Conservation (phyloP, 2,888 invertebrate species). For the Physocephala rufipes region DNA sequence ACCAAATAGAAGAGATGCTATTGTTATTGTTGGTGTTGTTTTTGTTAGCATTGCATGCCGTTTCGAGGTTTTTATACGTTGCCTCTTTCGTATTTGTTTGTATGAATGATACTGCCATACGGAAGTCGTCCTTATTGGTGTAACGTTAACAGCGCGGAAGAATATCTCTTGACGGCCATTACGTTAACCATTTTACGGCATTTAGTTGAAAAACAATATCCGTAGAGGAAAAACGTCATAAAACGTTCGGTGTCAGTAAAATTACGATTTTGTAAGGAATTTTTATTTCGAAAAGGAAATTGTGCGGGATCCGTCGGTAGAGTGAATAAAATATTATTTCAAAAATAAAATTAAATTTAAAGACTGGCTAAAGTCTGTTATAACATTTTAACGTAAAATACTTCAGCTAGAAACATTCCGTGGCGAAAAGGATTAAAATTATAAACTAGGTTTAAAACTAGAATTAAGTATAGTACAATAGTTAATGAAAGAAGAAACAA, state of each 20-base stretch:
- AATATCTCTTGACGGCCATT: conserved; percentile 29
- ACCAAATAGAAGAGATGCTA: conserved; percentile 46
- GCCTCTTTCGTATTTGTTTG: conserved; percentile 16
- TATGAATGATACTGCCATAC: conserved; percentile 32
- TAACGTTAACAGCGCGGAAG: conserved; percentile 27
- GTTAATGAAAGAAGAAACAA: too few species aligned
- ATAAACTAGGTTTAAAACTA: too few species aligned
- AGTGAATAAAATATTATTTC: neutral
- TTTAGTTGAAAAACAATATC: conserved; percentile 56
- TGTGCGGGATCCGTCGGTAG: conserved; percentile 9
- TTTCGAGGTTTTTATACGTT: neutral
- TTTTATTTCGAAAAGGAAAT: neutral
- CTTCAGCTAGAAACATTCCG: too few species aligned
- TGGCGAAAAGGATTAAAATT: too few species aligned
- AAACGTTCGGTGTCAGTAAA: conserved; percentile 34
- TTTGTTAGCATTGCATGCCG: neutral
- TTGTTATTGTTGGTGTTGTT: conserved; percentile 40
- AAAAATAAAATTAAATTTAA: conserved; percentile 2
- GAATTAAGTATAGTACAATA: too few species aligned
- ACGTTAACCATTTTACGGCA: conserved; percentile 33
- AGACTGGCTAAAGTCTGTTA: too few species aligned
- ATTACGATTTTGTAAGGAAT: conserved; percentile 16
- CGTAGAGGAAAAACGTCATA: conserved; percentile 51
- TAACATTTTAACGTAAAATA: too few species aligned
- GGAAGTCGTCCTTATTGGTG: conserved; percentile 35